These are phyloP conservation scores for Drosophila watanabei DNA, from an alignment of 1,140 invertebrate genomes.

Conservation along the genomic window DNA sequence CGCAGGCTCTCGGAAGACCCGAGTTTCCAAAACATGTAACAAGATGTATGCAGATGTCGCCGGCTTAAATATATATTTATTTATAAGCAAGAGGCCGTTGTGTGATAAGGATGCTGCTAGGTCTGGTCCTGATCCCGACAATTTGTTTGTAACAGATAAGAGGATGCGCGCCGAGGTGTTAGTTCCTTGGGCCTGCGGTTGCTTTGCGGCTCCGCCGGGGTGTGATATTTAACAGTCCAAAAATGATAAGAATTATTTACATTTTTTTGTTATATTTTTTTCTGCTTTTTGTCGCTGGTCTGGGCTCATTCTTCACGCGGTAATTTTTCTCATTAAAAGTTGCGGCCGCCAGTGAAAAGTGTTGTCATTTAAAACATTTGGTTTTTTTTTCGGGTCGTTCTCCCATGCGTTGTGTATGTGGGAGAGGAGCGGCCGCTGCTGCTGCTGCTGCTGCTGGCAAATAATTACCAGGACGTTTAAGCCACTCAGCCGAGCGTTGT, in stretches of 20 bases:
- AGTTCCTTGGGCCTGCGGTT: conserved; percentile 62
- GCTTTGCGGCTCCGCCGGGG: conserved; percentile 52
- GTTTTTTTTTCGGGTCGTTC: conserved; percentile 22
- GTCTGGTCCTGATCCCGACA: conserved; percentile 43
- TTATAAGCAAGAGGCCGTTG: conserved; percentile 24
- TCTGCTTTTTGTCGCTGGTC: conserved; percentile 5
- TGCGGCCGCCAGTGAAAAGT: conserved; percentile 67
- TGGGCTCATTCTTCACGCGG: conserved; percentile 32
- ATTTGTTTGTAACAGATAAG: conserved; percentile 64
- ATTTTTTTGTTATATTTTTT: conserved; percentile 48
- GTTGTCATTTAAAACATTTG: conserved; percentile 65
- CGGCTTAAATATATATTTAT: conserved; percentile 35
- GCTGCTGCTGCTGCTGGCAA: conserved; percentile 45
- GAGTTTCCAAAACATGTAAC: conserved; percentile 11
- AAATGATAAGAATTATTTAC: conserved; percentile 80
- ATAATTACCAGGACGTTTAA: conserved; percentile 82
- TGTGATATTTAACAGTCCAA: conserved; percentile 79
- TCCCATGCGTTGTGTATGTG: conserved; percentile 45
- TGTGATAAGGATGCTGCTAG: conserved; percentile 50
- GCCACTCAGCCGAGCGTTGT: conserved; percentile 79
- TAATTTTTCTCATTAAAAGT: conserved; percentile 79
- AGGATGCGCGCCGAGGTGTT: conserved; percentile 65
- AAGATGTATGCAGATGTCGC: conserved; percentile 66
- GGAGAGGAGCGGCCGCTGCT: conserved; percentile 6
- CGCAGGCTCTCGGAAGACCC: conserved; percentile 16